A percentile compares a stretch with the other conserved stretches of the same genome.
Conservation (phyloP, 2,888 invertebrate genomes). For the Rhamnusium bicolor region DNA sequence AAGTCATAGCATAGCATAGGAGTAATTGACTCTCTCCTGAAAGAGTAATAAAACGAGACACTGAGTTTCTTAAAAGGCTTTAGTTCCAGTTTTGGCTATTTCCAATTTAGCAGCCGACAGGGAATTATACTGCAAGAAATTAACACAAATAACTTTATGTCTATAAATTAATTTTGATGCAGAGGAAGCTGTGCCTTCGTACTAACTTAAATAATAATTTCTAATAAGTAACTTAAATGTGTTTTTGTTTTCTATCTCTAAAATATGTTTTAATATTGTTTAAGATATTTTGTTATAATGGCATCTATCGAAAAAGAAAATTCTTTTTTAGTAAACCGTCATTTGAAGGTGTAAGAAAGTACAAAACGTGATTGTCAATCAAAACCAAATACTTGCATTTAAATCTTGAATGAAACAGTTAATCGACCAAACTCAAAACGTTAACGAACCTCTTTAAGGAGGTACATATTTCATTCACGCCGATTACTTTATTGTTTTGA, state of each 20-base stretch:
- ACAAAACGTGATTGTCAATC: neutral
- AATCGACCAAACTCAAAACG: neutral
- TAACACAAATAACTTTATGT: neutral
- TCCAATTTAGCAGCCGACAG: neutral
- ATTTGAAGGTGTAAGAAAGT: neutral
- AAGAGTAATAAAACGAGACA: neutral
- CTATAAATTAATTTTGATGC: too few species aligned
- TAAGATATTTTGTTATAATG: too few species aligned
- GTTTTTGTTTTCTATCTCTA: too few species aligned
- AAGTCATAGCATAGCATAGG: neutral
- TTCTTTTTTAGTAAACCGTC: too few species aligned
- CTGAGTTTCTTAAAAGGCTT: neutral
- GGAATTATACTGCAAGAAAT: neutral
- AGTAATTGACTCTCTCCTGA: neutral
- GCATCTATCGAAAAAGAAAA: too few species aligned
- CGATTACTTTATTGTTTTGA: constrained; percentile 61
- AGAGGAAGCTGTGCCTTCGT: too few species aligned
- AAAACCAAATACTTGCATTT: neutral
- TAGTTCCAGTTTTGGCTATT: neutral
- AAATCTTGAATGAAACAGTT: neutral
- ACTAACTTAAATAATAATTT: too few species aligned
- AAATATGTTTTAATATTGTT: too few species aligned
- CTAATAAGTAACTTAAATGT: too few species aligned
- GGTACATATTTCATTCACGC: constrained; percentile 55
- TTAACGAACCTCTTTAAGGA: constrained; percentile 38